Percentiles rank a stretch among this genome's conserved stretches.
Conservation (phyloP, 2,888 invertebrate genomes). For the Crematogaster levior region DNA sequence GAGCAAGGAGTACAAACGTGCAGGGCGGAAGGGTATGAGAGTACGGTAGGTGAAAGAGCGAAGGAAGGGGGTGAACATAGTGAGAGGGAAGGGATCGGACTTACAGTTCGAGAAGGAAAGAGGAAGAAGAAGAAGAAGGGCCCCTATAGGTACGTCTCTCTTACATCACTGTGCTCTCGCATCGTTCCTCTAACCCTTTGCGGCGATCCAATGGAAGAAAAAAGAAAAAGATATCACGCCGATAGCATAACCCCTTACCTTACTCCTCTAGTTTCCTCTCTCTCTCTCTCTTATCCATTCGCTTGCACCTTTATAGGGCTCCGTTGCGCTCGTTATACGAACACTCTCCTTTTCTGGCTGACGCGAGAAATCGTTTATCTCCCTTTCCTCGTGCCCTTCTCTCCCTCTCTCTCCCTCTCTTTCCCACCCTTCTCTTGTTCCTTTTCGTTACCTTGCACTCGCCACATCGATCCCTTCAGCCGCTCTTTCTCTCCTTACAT, state of each 20-base stretch:
- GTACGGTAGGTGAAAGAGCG: background rate
- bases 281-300: background rate
- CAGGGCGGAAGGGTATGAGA: slow-evolving; percentile 7
- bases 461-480: slow-evolving; percentile 12
- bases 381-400: slow-evolving; percentile 6
- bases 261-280: slow-evolving; percentile 70
- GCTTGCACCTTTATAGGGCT: background rate
- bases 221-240: slow-evolving; percentile 69
- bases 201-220: slow-evolving; percentile 53
- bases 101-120: background rate
- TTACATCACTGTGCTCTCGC: slow-evolving; percentile 69
- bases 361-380: background rate
- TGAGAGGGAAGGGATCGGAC: slow-evolving; percentile 41
- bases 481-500: slow-evolving; percentile 55
- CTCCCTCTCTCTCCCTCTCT: slow-evolving; percentile 9
- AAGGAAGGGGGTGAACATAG: background rate
- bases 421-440: slow-evolving; percentile 2
- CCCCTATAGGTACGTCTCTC: slow-evolving; percentile 70
- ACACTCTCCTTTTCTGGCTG: slow-evolving; percentile 3
- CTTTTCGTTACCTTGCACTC: slow-evolving; percentile 24
- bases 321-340: slow-evolving; percentile 26
- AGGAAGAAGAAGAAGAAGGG: slow-evolving; percentile 54
- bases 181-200: slow-evolving; percentile 58
- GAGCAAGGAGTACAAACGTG: background rate
- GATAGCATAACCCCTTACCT: slow-evolving; percentile 64